These are phyloP conservation scores for Holacanthus passer DNA, from an alignment of 2,113 vertebrate genomes.

Conservation along the genomic window DNA sequence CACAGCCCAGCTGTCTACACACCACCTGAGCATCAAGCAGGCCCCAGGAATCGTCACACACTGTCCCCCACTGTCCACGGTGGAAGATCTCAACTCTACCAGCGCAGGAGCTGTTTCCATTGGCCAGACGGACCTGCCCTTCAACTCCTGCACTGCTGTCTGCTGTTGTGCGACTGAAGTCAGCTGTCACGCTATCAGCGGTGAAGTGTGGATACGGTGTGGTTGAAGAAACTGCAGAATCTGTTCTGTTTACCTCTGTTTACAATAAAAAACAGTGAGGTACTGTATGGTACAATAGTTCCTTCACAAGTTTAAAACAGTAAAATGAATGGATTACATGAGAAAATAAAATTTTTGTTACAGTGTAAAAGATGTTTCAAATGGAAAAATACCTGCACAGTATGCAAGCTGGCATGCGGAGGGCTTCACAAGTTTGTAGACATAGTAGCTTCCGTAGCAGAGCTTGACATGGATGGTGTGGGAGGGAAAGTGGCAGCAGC, in stretches of 20 bases:
- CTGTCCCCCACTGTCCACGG: slow-evolving; percentile 67
- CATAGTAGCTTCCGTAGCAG: slow-evolving; percentile 64
- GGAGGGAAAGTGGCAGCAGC: background rate
- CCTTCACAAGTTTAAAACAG: background rate
- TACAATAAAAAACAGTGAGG: background rate
- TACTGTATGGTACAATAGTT: background rate
- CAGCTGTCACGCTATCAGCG: too few species aligned
- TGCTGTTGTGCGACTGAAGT: background rate
- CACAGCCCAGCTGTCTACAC: slow-evolving; percentile 75
- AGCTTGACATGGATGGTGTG: slow-evolving; percentile 65
- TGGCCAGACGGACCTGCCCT: slow-evolving; percentile 53
- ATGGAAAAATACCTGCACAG: slow-evolving; percentile 65
- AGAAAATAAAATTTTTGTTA: background rate
- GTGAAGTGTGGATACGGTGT: background rate
- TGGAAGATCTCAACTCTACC: slow-evolving; percentile 72
- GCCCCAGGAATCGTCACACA: slow-evolving; percentile 66
- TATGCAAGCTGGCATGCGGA: fast-evolving
- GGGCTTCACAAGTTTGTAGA: slow-evolving; percentile 69
- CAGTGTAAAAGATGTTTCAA: background rate
- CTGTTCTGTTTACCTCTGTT: background rate
- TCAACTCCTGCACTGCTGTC: slow-evolving; percentile 24
- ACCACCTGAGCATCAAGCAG: slow-evolving; percentile 64
- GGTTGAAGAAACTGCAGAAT: background rate
- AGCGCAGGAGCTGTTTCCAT: slow-evolving; percentile 59
- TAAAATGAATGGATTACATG: background rate